Evolutionary conservation across 2,888 invertebrate genomes (phyloP).

Genomic region (Icerya purchasi): DNA sequence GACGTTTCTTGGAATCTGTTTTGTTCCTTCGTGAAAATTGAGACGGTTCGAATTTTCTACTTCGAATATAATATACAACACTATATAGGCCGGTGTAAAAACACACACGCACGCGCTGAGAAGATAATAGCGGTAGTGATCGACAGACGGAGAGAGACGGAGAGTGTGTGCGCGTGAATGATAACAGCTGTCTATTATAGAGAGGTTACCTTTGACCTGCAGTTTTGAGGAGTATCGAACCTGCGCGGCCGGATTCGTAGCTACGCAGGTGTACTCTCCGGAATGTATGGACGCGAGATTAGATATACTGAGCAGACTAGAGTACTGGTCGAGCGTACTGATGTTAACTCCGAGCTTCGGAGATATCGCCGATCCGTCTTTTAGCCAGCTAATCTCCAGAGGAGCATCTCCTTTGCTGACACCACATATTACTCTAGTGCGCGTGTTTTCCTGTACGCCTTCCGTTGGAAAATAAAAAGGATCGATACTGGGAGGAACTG

Average conservation of each 20-base stretch:
- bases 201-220: conserved; percentile 60
- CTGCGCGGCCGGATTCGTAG: conserved; percentile 55
- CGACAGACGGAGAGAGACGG: too few relatives aligned
- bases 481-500: conserved; percentile 70
- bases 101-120: too few relatives aligned
- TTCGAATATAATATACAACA: too few relatives aligned
- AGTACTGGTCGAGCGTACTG: conserved; percentile 50
- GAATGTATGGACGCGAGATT: conserved; percentile 50
- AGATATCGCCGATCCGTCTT: conserved; percentile 50
- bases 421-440: conserved; percentile 58
- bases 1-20: too few relatives aligned
- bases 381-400: conserved; percentile 56
- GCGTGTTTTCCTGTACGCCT: conserved; percentile 59
- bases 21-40: too few relatives aligned
- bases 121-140: too few relatives aligned
- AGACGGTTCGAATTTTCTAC: too few relatives aligned
- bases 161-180: too few relatives aligned
- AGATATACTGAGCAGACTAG: conserved; percentile 55
- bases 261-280: conserved; percentile 56
- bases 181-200: too few relatives aligned
- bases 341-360: conserved; percentile 38
- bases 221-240: conserved; percentile 57
- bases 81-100: too few relatives aligned
- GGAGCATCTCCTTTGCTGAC: conserved; percentile 62
- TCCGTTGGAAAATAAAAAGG: conserved; percentile 58